These are phyloP conservation scores for Sturnira hondurensis DNA, from an alignment of 2,113 vertebrate species.

Conservation along the genomic window DNA sequence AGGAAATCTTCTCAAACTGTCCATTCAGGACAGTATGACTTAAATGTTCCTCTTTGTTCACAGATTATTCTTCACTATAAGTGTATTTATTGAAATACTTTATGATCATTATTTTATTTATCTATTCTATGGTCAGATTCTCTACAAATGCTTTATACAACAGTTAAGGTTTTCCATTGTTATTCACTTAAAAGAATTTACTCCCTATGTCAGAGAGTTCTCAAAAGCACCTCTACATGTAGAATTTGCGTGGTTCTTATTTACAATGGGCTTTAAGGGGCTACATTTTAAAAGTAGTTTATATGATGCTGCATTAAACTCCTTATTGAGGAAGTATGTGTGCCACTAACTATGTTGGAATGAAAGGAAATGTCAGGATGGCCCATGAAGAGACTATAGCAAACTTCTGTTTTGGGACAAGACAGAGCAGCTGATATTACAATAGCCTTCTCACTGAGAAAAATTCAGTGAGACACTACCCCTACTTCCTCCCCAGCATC, in stretches of 20 bases:
- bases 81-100: neutral
- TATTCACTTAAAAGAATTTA: neutral
- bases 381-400: neutral
- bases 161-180: neutral
- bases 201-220: neutral
- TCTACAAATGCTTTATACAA: neutral
- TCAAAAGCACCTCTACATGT: neutral
- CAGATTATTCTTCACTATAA: neutral
- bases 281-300: neutral
- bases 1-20: neutral
- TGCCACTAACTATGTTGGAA: neutral
- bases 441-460: neutral
- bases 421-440: neutral
- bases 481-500: rapidly evolving
- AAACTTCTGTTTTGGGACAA: neutral
- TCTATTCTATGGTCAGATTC: neutral
- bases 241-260: neutral
- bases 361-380: neutral
- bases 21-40: neutral
- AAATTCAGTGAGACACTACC: neutral
- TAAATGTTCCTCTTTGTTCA: neutral
- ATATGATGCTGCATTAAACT: neutral
- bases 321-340: neutral
- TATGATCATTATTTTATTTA: neutral
- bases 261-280: neutral